These are phyloP conservation scores for Uropetala carovei DNA, from an alignment of 2,888 invertebrate genomes.

Conservation along the genomic window DNA sequence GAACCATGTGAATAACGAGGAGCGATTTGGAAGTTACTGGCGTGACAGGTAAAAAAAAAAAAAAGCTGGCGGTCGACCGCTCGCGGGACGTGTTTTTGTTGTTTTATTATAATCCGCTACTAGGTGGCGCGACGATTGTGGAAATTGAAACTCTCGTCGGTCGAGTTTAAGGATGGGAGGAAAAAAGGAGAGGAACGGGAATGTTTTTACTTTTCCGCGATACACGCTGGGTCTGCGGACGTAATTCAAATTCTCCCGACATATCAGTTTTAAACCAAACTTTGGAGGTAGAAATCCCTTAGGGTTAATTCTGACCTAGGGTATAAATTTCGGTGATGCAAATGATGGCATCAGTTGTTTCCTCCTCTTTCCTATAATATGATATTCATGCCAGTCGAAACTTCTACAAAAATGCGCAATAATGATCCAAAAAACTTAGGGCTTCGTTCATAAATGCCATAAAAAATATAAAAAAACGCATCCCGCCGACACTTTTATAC, in stretches of 20 bases:
- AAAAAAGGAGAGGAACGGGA: background rate
- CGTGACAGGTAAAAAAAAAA: background rate
- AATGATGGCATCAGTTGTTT: constrained; percentile 8
- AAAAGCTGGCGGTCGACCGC: background rate
- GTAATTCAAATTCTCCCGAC: constrained; percentile 27
- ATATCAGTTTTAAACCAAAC: background rate
- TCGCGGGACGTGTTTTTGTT: background rate
- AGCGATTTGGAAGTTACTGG: background rate
- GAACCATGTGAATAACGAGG: background rate
- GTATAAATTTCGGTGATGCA: background rate
- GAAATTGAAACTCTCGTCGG: background rate
- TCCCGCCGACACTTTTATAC: no score
- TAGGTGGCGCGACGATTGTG: background rate
- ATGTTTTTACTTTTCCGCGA: background rate
- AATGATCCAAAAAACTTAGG: no score
- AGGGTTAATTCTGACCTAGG: constrained; percentile 5
- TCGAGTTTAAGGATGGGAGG: background rate
- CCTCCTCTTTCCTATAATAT: background rate
- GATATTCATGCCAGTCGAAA: no score
- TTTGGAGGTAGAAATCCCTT: background rate
- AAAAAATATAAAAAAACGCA: no score
- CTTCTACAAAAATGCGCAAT: no score
- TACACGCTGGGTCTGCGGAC: background rate
- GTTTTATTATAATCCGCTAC: no score
- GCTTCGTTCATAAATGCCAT: no score